A percentile compares a stretch with the other conserved stretches of the same genome.
Evolutionary conservation across 1,140 invertebrate genomes (phyloP).

Genomic region (Papilio polytes): DNA sequence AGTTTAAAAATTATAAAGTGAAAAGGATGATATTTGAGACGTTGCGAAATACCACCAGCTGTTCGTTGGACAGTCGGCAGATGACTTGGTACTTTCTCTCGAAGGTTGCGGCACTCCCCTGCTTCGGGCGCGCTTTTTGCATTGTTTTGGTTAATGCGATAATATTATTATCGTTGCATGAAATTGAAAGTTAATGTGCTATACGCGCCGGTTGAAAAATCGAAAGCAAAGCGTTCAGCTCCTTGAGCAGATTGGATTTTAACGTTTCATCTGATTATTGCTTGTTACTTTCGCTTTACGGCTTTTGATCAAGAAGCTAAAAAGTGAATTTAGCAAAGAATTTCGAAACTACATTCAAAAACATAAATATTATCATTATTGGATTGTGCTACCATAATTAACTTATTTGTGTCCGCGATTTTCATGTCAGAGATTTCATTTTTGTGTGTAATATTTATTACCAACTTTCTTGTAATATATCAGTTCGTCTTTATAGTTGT

Average conservation of each 20-base stretch:
- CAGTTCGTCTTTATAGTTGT: background rate
- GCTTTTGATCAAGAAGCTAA: background rate
- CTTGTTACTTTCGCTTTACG: slow-evolving; percentile 50
- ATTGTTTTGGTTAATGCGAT: slow-evolving; percentile 76
- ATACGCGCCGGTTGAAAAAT: slow-evolving; percentile 60
- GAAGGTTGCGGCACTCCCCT: slow-evolving; percentile 49
- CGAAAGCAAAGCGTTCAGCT: slow-evolving; percentile 60
- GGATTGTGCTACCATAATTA: background rate
- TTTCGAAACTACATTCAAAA: background rate
- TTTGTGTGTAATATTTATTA: background rate
- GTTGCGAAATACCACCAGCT: slow-evolving; percentile 60
- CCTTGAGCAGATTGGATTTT: slow-evolving; percentile 46
- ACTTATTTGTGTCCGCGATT: background rate
- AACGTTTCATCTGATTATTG: slow-evolving; percentile 50
- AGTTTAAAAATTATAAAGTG: slow-evolving; percentile 45
- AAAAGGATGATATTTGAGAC: slow-evolving; percentile 63
- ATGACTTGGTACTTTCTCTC: slow-evolving; percentile 76
- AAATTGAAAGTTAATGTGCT: slow-evolving; percentile 74
- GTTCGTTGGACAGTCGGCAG: slow-evolving; percentile 51
- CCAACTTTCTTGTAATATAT: background rate
- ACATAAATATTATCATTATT: background rate
- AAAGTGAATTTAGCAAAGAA: background rate
- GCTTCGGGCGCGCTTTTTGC: slow-evolving; percentile 69
- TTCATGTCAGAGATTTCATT: slow-evolving; percentile 1
- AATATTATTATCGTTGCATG: slow-evolving; percentile 67